Percentiles rank a stretch among this genome's conserved stretches.
Evolutionary conservation across 2,888 invertebrate species (phyloP).

Genomic region (Antitype chi): DNA sequence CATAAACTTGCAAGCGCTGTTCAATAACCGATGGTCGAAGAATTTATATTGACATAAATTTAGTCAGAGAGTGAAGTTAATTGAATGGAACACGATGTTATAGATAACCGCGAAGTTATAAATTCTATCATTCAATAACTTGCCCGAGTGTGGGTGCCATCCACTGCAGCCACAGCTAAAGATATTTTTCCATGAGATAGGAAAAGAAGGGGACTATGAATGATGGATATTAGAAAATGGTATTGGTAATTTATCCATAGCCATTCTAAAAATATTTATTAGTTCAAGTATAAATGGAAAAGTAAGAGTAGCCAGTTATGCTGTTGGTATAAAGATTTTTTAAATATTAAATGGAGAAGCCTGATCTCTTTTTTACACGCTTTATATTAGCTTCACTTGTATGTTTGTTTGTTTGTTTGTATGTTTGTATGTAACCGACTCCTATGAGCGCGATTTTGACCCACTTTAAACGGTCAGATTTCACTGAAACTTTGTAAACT

Average conservation of each 20-base stretch:
- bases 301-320: neutral
- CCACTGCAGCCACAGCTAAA: constrained; percentile 8
- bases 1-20: constrained; percentile 35
- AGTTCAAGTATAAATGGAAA: neutral
- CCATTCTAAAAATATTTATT: neutral
- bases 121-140: constrained; percentile 46
- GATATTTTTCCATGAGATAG: neutral
- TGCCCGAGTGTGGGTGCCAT: neutral
- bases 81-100: constrained; percentile 51
- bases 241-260: neutral
- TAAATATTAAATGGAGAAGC: neutral
- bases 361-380: too few relatives aligned
- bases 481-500: too few relatives aligned
- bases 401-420: too few relatives aligned
- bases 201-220: neutral
- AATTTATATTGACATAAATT: constrained; percentile 61
- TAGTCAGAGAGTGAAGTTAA: constrained; percentile 53
- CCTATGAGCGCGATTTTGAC: too few relatives aligned
- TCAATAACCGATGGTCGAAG: constrained; percentile 27
- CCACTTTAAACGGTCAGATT: too few relatives aligned
- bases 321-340: neutral
- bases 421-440: too few relatives aligned
- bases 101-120: constrained; percentile 38
- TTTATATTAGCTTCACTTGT: too few relatives aligned
- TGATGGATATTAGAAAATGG: neutral